phyloP scores from a whole-genome alignment of 2,888 invertebrate genomes.

The Trypoxylon attenuatum region DNA sequence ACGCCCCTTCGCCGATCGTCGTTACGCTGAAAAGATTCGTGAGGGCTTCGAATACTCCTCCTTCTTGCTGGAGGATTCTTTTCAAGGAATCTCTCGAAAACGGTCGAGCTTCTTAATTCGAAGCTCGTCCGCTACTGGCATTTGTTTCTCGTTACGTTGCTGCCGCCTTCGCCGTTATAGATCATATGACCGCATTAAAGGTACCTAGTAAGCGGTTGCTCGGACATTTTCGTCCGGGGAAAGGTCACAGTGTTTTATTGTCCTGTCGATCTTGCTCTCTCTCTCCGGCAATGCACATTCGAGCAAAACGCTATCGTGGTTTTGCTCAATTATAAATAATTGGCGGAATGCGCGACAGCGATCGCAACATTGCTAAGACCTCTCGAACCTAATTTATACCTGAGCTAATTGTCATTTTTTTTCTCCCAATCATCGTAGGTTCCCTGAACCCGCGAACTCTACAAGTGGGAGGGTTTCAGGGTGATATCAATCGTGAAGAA shows the following conservation, averaged over 20 bases:
- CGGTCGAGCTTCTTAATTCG: slow-evolving; percentile 25
- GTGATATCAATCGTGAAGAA: too few species aligned
- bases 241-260: slow-evolving; percentile 11
- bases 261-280: slow-evolving; percentile 30
- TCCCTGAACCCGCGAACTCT: too few species aligned
- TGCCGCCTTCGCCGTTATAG: not conserved
- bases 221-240: too few species aligned
- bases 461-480: too few species aligned
- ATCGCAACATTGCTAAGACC: not conserved
- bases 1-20: slow-evolving; percentile 24
- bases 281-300: not conserved
- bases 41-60: not conserved
- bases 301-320: not conserved
- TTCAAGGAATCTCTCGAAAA: not conserved
- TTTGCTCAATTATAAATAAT: not conserved
- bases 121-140: slow-evolving; percentile 23
- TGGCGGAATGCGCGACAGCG: not conserved
- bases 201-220: not conserved
- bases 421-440: too few species aligned
- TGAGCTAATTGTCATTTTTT: too few species aligned
- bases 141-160: slow-evolving; percentile 19
- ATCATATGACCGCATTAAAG: slow-evolving; percentile 31
- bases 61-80: not conserved
- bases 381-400: not conserved
- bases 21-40: slow-evolving; percentile 26